Evolutionary conservation across 2,888 invertebrate genomes (phyloP), one percentile per base, ranked within the genome.

Genomic region (Drosophila tripunctata): DNA sequence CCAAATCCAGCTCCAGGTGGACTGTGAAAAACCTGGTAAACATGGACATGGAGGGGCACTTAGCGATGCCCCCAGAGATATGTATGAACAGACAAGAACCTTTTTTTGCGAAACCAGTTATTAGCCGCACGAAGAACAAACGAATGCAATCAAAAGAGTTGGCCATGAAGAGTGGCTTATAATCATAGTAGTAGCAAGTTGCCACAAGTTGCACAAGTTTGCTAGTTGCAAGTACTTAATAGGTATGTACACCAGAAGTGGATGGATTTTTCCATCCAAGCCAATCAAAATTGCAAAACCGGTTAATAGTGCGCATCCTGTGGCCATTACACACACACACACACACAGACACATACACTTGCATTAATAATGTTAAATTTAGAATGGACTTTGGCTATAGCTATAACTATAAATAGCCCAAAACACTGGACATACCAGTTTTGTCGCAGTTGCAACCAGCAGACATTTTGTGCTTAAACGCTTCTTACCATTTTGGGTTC

Each of bases 261-360:
- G 47, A 63, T 51, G 69, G 36, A 27, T 27, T 67, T 65, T 60
- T 40, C 71, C 72, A 64, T n/a, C n/a, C 69, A 45, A 69, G 79
- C 77, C 85, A 82, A 82, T 85, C 80, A 79, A 72, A 85, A n/a
- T n/a, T n/a, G n/a, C 64, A 44, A 81, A 80, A 82, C 82, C 86
- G 82, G 82, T 83, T 83, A 71, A 85, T 81, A 69, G 82, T 62
- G 41, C 60, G 67, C 80, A 82, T 84, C 80, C 80, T 80, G 81
- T 67, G 64, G 40, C 47, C 44, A 75, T 43, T 52, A 47, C 14
- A 54, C 30, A 44, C n/a, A 15, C 40, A 30, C 43, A 74, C 54
- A 41, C 33, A 56, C 38, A 43, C 17, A 19, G 19, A 72, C 55
- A 40, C 31, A 50, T 27, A 40, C 7, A 15, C 41, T 12, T 8